Evolutionary conservation across 2,888 invertebrate genomes (phyloP).

Genomic region (Caenorhabditis angaria): DNA sequence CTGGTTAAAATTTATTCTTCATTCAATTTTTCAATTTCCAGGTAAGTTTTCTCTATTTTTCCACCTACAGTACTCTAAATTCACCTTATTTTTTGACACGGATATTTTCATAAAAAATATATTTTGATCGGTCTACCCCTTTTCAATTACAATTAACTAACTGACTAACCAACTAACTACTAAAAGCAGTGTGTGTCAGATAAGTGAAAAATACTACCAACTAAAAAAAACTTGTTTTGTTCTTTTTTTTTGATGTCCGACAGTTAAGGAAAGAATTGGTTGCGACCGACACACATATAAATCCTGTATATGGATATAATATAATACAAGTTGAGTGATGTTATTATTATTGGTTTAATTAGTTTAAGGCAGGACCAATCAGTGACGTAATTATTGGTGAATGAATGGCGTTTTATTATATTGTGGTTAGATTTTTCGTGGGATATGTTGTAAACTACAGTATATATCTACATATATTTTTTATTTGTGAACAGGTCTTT

Average conservation of each 20-base stretch:
- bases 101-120: not conserved
- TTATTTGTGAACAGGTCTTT: too few relatives aligned
- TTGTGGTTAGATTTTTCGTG: too few relatives aligned
- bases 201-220: not conserved
- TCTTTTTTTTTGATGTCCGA: not conserved
- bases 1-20: too few relatives aligned
- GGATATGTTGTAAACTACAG: not conserved
- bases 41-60: too few relatives aligned
- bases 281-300: conserved; percentile 2
- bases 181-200: conserved; percentile 1
- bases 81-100: too few relatives aligned
- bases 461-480: too few relatives aligned
- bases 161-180: not conserved
- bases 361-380: not conserved
- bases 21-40: too few relatives aligned
- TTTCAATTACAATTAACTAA: not conserved
- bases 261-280: conserved; percentile 1
- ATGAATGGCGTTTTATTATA: too few relatives aligned
- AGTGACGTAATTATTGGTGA: not conserved
- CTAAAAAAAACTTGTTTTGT: not conserved
- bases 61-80: too few relatives aligned
- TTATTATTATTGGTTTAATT: not conserved
- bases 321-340: not conserved
- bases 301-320: too few relatives aligned
- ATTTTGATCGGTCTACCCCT: not conserved